Evolutionary conservation across 2,888 invertebrate species (phyloP).

Genomic region (Hanleya hanleyi): DNA sequence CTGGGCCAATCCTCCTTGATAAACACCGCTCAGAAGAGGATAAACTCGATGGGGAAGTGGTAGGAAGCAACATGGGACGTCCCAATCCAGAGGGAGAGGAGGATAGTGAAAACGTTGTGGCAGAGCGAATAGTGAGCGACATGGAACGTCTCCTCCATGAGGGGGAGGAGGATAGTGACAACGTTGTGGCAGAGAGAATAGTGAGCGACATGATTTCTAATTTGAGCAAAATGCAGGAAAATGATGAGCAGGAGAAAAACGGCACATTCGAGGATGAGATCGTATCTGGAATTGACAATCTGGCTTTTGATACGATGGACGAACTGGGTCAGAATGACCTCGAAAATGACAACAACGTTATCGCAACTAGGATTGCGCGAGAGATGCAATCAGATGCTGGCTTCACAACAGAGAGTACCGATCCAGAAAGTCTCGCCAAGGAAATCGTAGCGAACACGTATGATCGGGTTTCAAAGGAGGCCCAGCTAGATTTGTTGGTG

Average conservation of each 20-base stretch:
- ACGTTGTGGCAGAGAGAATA: background rate
- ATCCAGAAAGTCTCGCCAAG: background rate
- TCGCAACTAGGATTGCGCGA: background rate
- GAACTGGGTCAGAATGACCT: background rate
- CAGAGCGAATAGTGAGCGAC: no score
- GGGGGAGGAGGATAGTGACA: background rate
- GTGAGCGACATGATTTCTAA: background rate
- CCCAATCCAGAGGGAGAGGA: no score
- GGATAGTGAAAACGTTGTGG: slow-evolving; percentile 12
- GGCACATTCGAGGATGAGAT: no score
- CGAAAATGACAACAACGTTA: no score
- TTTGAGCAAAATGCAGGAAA: no score
- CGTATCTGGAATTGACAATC: no score
- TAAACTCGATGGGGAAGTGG: background rate
- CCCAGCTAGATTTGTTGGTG: background rate
- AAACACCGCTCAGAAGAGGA: slow-evolving; percentile 46
- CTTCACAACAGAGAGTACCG: background rate
- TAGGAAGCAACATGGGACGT: no score
- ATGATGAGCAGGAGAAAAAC: no score
- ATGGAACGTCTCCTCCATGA: background rate
- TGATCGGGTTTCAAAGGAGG: background rate
- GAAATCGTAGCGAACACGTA: background rate
- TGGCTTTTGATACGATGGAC: background rate
- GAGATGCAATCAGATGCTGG: background rate
- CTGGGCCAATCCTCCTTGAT: background rate